Conservation (phyloP, 2,888 invertebrate species). For the Myopa testacea region DNA sequence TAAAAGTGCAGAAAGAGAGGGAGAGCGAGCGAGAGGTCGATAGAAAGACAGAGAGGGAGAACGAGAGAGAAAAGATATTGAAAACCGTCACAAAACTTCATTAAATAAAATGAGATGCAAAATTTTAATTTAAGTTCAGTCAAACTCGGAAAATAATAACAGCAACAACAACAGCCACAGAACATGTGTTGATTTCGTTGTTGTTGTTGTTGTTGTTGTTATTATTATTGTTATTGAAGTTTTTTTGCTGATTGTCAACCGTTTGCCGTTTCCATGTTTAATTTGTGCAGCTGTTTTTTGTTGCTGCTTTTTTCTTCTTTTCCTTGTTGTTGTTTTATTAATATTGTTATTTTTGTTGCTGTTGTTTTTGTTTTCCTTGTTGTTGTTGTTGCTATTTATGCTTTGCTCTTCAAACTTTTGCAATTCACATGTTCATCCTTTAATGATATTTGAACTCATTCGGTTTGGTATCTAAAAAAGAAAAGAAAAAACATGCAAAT, state of each 20-base stretch:
- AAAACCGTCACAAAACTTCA: neutral
- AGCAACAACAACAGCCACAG: neutral
- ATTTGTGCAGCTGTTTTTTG: no score
- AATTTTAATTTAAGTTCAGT: neutral
- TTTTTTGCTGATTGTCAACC: slow-evolving; percentile 6
- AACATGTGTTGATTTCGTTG: neutral
- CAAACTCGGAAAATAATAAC: neutral
- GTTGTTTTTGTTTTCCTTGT: neutral
- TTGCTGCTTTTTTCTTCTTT: no score
- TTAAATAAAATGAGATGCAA: slow-evolving; percentile 26
- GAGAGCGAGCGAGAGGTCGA: no score
- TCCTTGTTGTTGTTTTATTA: no score
- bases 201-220: neutral
- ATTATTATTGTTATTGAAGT: neutral
- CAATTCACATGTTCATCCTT: neutral
- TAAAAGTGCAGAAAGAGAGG: no score
- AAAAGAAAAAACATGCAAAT: slow-evolving; percentile 3
- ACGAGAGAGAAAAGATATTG: no score
- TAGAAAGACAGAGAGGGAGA: no score
- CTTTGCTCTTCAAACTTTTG: neutral
- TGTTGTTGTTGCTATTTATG: neutral
- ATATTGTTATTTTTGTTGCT: neutral
- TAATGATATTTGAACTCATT: slow-evolving; percentile 30
- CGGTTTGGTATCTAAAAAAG: no score
- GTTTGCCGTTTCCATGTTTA: neutral